Evolutionary conservation across 2,113 vertebrate genomes (phyloP).

Genomic region (Salminus brasiliensis): DNA sequence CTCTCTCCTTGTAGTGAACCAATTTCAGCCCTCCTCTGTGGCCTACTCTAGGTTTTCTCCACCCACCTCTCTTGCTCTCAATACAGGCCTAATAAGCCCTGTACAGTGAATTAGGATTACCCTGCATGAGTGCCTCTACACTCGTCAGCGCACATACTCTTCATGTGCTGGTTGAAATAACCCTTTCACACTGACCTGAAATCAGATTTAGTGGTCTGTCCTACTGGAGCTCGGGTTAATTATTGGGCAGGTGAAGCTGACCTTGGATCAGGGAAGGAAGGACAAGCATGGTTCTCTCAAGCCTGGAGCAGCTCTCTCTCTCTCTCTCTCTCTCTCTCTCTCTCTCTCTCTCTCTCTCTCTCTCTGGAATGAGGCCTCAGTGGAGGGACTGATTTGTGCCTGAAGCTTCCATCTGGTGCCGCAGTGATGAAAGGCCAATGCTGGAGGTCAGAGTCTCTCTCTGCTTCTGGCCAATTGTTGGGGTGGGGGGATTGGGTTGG

Average conservation of each 20-base stretch:
- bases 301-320: background rate
- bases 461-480: background rate
- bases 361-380: slow-evolving; percentile 39
- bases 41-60: slow-evolving; percentile 20
- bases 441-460: background rate
- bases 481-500: background rate
- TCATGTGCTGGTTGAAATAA: background rate
- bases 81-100: background rate
- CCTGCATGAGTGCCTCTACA: slow-evolving; percentile 1
- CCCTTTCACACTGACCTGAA: background rate
- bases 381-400: slow-evolving; percentile 44
- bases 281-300: background rate
- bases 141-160: background rate
- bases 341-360: too few relatives aligned
- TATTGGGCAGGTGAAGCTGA: background rate
- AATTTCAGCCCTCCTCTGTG: background rate
- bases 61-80: slow-evolving; percentile 45
- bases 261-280: slow-evolving; percentile 1
- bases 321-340: too few relatives aligned
- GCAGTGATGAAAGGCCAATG: slow-evolving; percentile 20
- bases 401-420: slow-evolving; percentile 54
- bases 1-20: background rate
- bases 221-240: background rate
- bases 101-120: slow-evolving; percentile 1
- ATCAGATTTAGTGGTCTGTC: background rate